Conservation (phyloP, 2,888 invertebrate species). For the Carpatolechia fugitivella region DNA sequence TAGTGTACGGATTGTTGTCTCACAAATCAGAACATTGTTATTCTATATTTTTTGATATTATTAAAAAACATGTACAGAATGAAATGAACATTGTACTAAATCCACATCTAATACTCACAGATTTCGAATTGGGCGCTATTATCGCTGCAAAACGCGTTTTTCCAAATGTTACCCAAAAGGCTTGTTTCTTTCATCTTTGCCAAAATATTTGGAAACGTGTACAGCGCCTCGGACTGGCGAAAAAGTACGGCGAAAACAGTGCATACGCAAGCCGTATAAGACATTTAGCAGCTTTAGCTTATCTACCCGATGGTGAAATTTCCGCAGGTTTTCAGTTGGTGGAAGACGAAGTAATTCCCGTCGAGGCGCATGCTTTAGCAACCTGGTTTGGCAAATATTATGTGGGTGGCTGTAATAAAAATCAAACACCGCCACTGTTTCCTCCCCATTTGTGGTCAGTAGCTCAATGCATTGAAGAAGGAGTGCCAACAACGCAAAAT, state of each 20-base stretch:
- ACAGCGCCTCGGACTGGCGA: too few relatives aligned
- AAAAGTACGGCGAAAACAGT: too few relatives aligned
- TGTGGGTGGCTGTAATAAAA: neutral
- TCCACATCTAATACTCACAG: too few relatives aligned
- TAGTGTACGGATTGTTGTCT: too few relatives aligned
- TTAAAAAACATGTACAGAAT: neutral
- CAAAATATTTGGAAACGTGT: too few relatives aligned
- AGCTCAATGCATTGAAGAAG: neutral
- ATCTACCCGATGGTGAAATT: slow-evolving; percentile 8
- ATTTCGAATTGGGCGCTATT: too few relatives aligned
- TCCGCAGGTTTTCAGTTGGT: slow-evolving; percentile 4
- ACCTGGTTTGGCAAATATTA: neutral
- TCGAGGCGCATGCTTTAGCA: neutral
- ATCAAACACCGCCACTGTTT: neutral
- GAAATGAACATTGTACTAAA: slow-evolving; percentile 1
- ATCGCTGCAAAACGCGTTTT: too few relatives aligned
- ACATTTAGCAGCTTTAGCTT: slow-evolving; percentile 11
- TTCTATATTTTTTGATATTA: too few relatives aligned
- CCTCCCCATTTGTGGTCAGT: neutral
- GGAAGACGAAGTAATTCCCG: neutral
- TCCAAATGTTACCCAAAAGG: too few relatives aligned
- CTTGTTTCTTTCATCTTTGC: too few relatives aligned
- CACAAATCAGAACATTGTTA: too few relatives aligned
- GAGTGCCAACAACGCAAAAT: neutral
- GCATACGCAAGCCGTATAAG: slow-evolving; percentile 4